Base-by-base conservation (phyloP, 2,888 invertebrate species). In the Diabrotica balteata region DNA sequence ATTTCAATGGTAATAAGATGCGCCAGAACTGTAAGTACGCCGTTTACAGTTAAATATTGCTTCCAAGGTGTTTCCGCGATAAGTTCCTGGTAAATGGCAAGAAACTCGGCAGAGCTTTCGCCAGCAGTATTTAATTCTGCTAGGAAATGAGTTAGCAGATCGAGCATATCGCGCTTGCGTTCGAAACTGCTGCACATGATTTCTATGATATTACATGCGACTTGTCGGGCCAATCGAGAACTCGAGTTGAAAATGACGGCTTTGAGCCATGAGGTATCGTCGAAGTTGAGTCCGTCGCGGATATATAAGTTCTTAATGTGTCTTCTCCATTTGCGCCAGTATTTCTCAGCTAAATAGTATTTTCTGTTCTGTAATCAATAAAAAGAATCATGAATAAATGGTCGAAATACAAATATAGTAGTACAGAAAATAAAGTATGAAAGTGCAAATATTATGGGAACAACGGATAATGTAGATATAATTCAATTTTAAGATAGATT, bases 221-320 rank as follows among this genome's bases (percentile, higher is more conserved):
- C 91, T 83, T 95, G 93, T 42, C 97, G 88, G 0, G 96, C 95
- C 71, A 95, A 89, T 60, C 95, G 89, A 0, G 96, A 97, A 80
- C 95, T 94, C 0, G 94, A 91, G 85, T 96, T 96, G 84, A 97
- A 97, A 77, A 97, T 87, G 7, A 97, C 93, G n/a, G 93, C 92
- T 74, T 94, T 92, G 68, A 97, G 86, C 97, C 97, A 97, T 0
- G 92, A 90, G 51, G 90, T 89, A 75, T 91, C 90, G 54, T 89
- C 88, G 22, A 93, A 83, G 42, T 88, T 87, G 59, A 92, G 82
- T 0, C 87, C 87, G 1, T 88, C 86, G 76, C 88, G 86, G 17
- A 68, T 68, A 8, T 69, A 70, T 2, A 72, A 72, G n/a, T 71
- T 73, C 55, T 75, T 75, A 9, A 76, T 70, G 58, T 80, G 81